Conservation (phyloP, 2,113 vertebrate genomes). For the Tachuris rubrigastra region DNA sequence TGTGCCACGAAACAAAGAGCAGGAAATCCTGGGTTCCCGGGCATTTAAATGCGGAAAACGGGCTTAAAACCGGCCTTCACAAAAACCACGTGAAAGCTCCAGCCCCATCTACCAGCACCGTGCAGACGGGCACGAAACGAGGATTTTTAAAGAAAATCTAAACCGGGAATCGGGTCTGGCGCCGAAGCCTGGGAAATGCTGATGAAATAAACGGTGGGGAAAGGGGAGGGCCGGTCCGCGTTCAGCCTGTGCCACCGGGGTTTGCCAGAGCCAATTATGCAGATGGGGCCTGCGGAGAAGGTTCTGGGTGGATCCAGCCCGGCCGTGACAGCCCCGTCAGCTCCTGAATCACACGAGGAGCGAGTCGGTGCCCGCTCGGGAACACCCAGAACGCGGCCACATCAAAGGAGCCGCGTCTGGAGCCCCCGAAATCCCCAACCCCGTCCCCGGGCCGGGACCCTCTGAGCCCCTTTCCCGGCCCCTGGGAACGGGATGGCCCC, state of each 20-base stretch:
- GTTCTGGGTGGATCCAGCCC: slow-evolving; percentile 53
- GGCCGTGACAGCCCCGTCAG: neutral
- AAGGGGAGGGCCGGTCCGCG: neutral
- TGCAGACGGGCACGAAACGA: rapidly evolving
- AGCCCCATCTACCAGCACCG: neutral
- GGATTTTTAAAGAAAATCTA: neutral
- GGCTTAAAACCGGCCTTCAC: neutral
- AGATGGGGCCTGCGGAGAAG: slow-evolving; percentile 23
- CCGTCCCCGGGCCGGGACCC: neutral
- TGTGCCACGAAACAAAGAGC: neutral
- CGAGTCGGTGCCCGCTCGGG: neutral
- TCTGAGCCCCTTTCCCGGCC: too few species aligned
- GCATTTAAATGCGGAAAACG: rapidly evolving
- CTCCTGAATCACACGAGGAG: neutral
- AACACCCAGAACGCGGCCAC: neutral
- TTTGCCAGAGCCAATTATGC: neutral
- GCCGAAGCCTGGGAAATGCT: neutral
- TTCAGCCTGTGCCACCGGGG: neutral
- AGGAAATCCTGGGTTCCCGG: neutral
- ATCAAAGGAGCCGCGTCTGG: neutral
- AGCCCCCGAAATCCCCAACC: neutral
- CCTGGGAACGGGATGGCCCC: too few species aligned
- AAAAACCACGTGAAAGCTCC: neutral
- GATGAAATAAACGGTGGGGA: neutral
- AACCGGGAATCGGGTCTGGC: neutral